Evolutionary conservation across 2,797 vertebrate species (phyloP), one percentile per base, ranked within the genome.

Genomic region (Rhynchotus rufescens): DNA sequence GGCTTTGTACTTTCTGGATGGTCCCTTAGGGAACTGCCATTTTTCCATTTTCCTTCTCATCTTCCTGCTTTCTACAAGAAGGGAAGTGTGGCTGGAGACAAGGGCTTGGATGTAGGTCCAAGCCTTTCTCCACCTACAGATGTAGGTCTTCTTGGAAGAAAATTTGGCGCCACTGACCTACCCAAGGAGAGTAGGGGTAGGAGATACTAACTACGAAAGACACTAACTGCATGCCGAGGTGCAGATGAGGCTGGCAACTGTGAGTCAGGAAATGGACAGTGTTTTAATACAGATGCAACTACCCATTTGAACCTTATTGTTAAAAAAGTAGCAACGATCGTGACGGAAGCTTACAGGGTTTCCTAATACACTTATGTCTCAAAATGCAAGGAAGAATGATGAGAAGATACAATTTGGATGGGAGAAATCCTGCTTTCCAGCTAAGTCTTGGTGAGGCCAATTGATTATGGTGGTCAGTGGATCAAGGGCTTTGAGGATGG

Each of bases 1-100:
- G 7, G 85, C 79, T 92, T 92, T 36, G 49, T 83, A 65, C 60
- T 68, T 83, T 67, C 49, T 91, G 89, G 67, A 86, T 62, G 76
- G 89, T 78, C 49, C 80, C 64, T 81, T 64, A 74, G 79, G 78
- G 76, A 93, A n/a, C 60, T 81, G 23, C 23, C 8, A 66, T 66
- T 78, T 89, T 62, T n/a, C 26, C 52, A 40, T 40, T 28, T n/a
- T 71, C 38, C 57, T 72, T 54, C 73, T 77, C 36, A 85, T 44
- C 47, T 92, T 79, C 60, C 80, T 95, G 68, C 26, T 76, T 74
- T 79, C 64, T 76, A 72, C n/a, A 59, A 67, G 47, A 36, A 76
- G 15, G 56, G 92, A 60, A 17, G 23, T 44, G 61, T 76, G 66
- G 69, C 60, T 88, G 60, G 71, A 92, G 77, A 38, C 47, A 66